phyloP scores from a whole-genome alignment of 2,113 vertebrate genomes.

The Loxodonta africana region DNA sequence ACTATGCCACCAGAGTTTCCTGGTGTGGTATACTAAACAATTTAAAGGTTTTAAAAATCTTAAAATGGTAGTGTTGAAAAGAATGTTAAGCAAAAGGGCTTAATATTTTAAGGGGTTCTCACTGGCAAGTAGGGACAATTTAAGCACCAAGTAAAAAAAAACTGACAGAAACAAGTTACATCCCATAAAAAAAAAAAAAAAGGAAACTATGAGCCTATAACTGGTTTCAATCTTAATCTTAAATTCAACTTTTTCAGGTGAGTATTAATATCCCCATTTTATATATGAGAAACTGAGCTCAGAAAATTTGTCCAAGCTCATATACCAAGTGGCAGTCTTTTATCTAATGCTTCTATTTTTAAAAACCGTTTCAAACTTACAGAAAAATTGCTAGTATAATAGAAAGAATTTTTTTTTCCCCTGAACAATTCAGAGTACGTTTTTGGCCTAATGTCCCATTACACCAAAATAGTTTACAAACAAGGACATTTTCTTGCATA shows the following conservation, averaged over 20 bases:
- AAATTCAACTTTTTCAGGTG: neutral
- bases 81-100: neutral
- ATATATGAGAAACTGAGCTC: neutral
- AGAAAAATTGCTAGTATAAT: neutral
- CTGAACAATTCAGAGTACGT: neutral
- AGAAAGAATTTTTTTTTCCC: constrained; percentile 47
- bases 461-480: constrained; percentile 11
- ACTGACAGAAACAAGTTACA: neutral
- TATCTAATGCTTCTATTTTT: neutral
- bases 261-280: neutral
- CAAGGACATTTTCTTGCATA: neutral
- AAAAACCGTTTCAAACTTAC: neutral
- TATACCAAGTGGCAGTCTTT: neutral
- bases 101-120: neutral
- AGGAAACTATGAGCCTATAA: neutral
- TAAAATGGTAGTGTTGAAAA: neutral
- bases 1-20: no score
- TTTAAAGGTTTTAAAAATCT: constrained; percentile 16
- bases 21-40: neutral
- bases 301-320: neutral
- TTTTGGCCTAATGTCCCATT: neutral
- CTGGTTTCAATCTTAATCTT: neutral
- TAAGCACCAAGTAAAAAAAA: neutral
- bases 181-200: neutral
- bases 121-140: neutral